Percentiles rank a stretch among this genome's conserved stretches.
Evolutionary conservation across 2,113 vertebrate genomes (phyloP).

Genomic region (Phodopus roborovskii): DNA sequence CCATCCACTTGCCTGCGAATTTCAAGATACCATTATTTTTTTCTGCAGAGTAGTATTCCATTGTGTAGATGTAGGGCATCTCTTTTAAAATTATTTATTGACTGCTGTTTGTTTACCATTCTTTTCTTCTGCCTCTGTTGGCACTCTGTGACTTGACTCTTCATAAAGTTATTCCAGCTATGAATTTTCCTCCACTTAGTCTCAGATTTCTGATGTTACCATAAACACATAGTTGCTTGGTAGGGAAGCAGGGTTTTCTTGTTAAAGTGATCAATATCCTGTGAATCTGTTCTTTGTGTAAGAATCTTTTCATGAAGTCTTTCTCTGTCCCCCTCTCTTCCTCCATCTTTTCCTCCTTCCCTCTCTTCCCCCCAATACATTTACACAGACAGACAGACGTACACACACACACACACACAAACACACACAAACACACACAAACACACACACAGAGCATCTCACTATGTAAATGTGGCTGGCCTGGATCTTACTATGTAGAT

Average conservation of each 20-base stretch:
- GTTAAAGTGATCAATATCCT: neutral
- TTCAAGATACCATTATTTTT: too few species aligned
- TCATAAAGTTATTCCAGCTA: conserved; percentile 1
- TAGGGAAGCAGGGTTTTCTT: neutral
- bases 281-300: neutral
- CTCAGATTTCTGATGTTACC: neutral
- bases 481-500: neutral
- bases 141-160: neutral
- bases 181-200: neutral
- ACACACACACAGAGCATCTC: neutral
- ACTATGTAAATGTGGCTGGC: neutral
- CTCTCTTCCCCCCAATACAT: neutral
- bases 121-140: neutral
- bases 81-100: neutral
- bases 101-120: conserved; percentile 1
- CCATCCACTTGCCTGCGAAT: too few species aligned
- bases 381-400: neutral
- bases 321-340: neutral
- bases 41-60: too few species aligned
- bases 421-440: neutral
- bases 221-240: neutral
- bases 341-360: neutral
- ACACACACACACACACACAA: neutral
- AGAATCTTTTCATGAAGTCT: neutral
- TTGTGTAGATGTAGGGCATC: too few species aligned